These are phyloP conservation scores for Harlomillsia oculata DNA, from an alignment of 1,140 invertebrate species.

Conservation along the genomic window DNA sequence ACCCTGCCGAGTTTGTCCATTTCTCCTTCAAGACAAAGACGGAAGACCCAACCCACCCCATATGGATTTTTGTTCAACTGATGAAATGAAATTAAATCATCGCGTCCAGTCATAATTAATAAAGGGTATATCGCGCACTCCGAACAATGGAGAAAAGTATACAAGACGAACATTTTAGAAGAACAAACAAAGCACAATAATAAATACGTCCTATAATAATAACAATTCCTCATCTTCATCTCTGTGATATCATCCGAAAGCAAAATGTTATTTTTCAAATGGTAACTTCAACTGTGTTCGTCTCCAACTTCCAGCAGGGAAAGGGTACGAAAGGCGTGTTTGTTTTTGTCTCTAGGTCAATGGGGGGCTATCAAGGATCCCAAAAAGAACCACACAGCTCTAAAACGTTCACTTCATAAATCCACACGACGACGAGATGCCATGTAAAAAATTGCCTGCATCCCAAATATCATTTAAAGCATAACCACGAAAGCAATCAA, in stretches of 20 bases:
- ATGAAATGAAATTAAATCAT: constrained; percentile 22
- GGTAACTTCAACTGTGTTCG: not conserved
- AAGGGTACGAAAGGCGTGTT: constrained; percentile 16
- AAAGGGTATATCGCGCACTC: constrained; percentile 1
- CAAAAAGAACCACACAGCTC: not conserved
- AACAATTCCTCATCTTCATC: not conserved
- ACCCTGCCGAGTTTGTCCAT: not conserved
- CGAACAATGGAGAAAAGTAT: too few species aligned
- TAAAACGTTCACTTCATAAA: not conserved
- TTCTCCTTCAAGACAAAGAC: not conserved
- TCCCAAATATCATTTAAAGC: too few species aligned
- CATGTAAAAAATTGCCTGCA: too few species aligned
- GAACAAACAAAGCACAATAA: not conserved
- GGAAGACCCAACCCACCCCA: not conserved
- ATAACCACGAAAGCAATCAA: too few species aligned
- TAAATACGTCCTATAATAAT: not conserved
- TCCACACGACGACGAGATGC: too few species aligned
- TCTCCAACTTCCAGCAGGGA: constrained; percentile 10
- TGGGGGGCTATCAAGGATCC: constrained; percentile 16
- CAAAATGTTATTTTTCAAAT: not conserved
- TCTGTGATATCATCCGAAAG: not conserved
- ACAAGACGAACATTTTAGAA: not conserved
- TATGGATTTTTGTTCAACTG: constrained; percentile 14
- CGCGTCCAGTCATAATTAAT: constrained; percentile 10
- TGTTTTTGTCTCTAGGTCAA: constrained; percentile 20